Percentiles rank a stretch among this genome's conserved stretches.
These are phyloP conservation scores for Drosophila sp. DNA, from an alignment of 1,140 invertebrate genomes.

Conservation along the genomic window DNA sequence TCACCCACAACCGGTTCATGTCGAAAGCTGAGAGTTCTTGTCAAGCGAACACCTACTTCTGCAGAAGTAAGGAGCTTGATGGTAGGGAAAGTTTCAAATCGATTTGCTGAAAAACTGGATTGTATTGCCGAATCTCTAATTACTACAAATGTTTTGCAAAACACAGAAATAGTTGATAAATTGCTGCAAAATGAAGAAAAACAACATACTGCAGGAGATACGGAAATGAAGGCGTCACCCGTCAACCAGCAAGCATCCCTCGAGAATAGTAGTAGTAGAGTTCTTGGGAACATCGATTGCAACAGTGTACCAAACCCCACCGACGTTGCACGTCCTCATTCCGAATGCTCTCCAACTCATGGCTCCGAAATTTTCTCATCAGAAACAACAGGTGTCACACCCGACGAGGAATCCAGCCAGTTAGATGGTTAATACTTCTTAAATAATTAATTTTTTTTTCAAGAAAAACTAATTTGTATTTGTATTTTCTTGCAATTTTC, in stretches of 20 bases:
- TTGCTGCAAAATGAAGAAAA: not conserved
- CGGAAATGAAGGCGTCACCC: not conserved
- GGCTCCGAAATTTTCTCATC: not conserved
- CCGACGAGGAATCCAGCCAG: conserved; percentile 30
- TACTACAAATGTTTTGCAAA: not conserved
- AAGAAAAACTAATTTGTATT: too few relatives aligned
- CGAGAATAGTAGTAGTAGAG: not conserved
- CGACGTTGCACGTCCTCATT: not conserved
- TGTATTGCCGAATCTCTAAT: not conserved
- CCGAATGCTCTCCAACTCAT: not conserved
- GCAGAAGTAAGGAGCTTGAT: not conserved
- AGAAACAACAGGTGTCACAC: conserved; percentile 70
- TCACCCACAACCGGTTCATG: conserved; percentile 10
- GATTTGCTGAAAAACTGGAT: not conserved
- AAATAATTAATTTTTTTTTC: conserved; percentile 13
- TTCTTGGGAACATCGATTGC: too few relatives aligned
- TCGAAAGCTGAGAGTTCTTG: conserved; percentile 47
- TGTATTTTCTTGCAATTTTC: conserved; percentile 23
- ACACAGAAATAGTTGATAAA: not conserved
- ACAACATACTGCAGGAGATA: not conserved
- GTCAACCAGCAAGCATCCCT: not conserved
- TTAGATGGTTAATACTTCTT: conserved; percentile 71
- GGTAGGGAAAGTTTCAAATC: not conserved
- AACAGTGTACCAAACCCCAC: too few relatives aligned
- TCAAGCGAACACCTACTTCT: conserved; percentile 34